A percentile compares a stretch with the other conserved stretches of the same genome.
Evolutionary conservation across 2,888 invertebrate species (phyloP).

Genomic region (Brachypterus glaber): DNA sequence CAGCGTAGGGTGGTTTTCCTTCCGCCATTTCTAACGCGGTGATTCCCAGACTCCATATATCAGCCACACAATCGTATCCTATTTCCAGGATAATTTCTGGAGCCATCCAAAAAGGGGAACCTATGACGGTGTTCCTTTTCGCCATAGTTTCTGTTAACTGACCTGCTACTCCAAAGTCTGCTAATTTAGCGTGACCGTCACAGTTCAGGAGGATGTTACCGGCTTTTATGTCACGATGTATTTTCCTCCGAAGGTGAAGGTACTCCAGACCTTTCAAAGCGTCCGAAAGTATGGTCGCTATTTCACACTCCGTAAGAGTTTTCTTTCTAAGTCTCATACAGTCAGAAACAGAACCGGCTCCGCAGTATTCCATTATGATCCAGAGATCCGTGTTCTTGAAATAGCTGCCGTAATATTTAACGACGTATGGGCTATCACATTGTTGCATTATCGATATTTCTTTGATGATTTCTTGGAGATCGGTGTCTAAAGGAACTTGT

Average conservation of each 20-base stretch:
- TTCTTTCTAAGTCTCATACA: conserved; percentile 97
- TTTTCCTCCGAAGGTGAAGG: conserved; percentile 28
- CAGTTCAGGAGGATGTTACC: conserved; percentile 97
- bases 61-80: conserved; percentile 98
- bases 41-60: conserved; percentile 96
- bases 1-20: conserved; percentile 94
- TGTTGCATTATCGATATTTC: conserved; percentile 99
- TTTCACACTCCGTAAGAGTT: conserved; percentile 27
- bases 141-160: conserved; percentile 71
- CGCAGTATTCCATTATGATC: conserved; percentile 99
- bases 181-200: conserved; percentile 96
- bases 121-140: conserved; percentile 40
- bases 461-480: conserved; percentile 98
- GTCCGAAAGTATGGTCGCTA: conserved; percentile 28
- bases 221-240: conserved; percentile 50
- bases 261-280: conserved; percentile 29
- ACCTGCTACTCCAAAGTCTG: conserved; percentile 99
- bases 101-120: conserved; percentile 98
- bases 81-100: conserved; percentile 98
- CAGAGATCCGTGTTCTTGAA: conserved; percentile 98
- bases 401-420: conserved; percentile 99
- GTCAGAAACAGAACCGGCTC: conserved; percentile 97
- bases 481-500: conserved; percentile 98
- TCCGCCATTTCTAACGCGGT: conserved; percentile 99
- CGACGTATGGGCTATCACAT: conserved; percentile 97